Evolutionary conservation across 1,140 invertebrate species (phyloP), one percentile per base, ranked within the genome.

Genomic region (Drosophila setifemur): DNA sequence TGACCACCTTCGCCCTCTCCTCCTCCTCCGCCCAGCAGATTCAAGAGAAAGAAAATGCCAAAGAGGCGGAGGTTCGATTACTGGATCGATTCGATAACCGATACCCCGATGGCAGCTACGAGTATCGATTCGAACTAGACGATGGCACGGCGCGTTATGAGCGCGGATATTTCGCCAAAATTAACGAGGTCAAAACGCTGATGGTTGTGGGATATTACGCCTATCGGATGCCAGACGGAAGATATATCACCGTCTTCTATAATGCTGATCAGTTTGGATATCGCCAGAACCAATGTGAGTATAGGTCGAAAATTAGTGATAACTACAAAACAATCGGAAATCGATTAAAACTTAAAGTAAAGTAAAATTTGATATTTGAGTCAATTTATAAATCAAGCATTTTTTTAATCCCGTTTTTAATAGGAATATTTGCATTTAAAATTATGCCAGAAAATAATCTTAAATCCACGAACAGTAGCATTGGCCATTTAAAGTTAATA

Each of bases 201-300:
- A 89, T 89, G 66, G 88, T 90, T 1, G 88, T 89, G 0, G 88
- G 88, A 1, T 90, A 90, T 33, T 90, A 90, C 18, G 72, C 88
- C 1, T 90, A 90, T 21, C 88, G 88, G 11, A 73, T 89, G 76
- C 50, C 64, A 18, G 88, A 89, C 40, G 72, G 69, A 1, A 63
- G 88, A 4, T 90, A 81, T 9, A 54, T 89, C 8, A 90, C 88
- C 2, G 88, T 90, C 3, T 90, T 90, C 69, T 90, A 90, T 12
- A 90, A 90, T 52, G 88, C 88, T 9, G 88, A 90, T 75, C 88
- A 89, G 21, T 76, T 81, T 63, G 88, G 88, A 12, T 90, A 90
- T 26, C 47, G 88, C 5, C 88, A 90, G 43, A 89, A 90, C 68
- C 88, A 89, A 54, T 88, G 88, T 90, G 45, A 89, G 83, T 86